These are phyloP conservation scores for Solea solea DNA, from an alignment of 2,113 vertebrate genomes.

Conservation along the genomic window DNA sequence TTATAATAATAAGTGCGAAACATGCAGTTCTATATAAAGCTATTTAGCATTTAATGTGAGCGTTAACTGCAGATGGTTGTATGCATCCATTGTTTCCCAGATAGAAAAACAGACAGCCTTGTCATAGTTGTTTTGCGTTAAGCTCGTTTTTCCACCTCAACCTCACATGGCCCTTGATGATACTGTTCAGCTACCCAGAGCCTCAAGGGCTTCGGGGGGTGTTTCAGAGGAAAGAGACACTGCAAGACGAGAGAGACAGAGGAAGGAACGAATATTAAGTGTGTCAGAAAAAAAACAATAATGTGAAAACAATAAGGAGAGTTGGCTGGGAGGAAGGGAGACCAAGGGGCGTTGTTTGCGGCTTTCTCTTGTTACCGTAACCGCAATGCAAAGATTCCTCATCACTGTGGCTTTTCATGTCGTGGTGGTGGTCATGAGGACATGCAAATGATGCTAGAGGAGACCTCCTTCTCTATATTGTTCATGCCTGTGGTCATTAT, in stretches of 20 bases:
- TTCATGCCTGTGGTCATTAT: slow-evolving; percentile 8
- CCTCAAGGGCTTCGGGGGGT: slow-evolving; percentile 50
- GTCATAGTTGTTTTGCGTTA: slow-evolving; percentile 49
- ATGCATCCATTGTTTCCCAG: slow-evolving; percentile 42
- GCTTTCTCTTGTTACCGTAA: slow-evolving; percentile 51
- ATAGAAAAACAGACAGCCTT: slow-evolving; percentile 48
- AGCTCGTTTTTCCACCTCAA: slow-evolving; percentile 59
- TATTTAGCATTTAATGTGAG: slow-evolving; percentile 39
- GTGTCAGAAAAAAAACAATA: slow-evolving; percentile 40
- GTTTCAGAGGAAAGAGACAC: slow-evolving; percentile 49
- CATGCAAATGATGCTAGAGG: slow-evolving; percentile 44
- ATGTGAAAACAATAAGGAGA: slow-evolving; percentile 57
- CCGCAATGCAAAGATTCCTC: slow-evolving; percentile 55
- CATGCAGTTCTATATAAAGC: slow-evolving; percentile 21
- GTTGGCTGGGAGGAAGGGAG: slow-evolving; percentile 35
- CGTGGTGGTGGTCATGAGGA: slow-evolving; percentile 57
- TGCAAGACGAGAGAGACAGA: slow-evolving; percentile 32
- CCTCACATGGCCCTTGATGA: slow-evolving; percentile 50
- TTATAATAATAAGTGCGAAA: slow-evolving; percentile 44
- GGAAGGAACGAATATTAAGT: slow-evolving; percentile 47
- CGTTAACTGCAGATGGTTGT: slow-evolving; percentile 33
- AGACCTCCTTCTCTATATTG: slow-evolving; percentile 41
- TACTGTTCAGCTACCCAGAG: slow-evolving; percentile 43
- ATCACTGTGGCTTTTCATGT: slow-evolving; percentile 61
- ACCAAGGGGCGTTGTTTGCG: slow-evolving; percentile 58